Conservation (phyloP, 2,113 vertebrate genomes). For the Onychorhynchus coronatus region DNA sequence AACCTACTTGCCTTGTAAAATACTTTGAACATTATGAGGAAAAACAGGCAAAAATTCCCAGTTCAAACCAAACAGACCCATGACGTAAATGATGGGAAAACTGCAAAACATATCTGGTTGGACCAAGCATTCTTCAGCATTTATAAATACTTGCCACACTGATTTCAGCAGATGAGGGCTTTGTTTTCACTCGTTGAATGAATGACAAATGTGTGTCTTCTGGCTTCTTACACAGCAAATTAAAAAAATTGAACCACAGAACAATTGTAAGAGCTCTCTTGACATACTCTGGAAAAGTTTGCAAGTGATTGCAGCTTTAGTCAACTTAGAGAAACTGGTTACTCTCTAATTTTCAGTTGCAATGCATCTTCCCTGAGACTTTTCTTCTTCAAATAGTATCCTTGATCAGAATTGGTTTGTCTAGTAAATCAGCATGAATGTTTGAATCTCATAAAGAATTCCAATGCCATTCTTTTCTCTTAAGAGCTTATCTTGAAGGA, state of each 20-base stretch:
- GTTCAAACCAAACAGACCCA: background rate
- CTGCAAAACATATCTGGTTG: background rate
- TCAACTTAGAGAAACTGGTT: background rate
- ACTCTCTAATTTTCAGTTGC: background rate
- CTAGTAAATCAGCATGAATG: background rate
- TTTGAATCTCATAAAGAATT: background rate
- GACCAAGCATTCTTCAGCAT: background rate
- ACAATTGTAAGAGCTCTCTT: background rate
- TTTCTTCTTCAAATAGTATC: background rate
- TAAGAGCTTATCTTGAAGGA: background rate
- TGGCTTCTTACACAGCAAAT: background rate
- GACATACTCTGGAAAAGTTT: background rate
- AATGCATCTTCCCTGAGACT: background rate
- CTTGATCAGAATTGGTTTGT: background rate
- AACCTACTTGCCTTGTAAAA: background rate
- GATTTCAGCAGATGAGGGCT: background rate
- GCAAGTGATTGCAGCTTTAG: background rate
- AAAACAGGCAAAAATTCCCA: background rate
- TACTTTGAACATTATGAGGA: background rate
- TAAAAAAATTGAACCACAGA: background rate
- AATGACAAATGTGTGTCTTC: background rate
- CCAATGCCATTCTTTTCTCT: background rate
- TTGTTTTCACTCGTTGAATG: background rate
- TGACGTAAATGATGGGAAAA: background rate
- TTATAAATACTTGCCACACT: background rate